Conservation (phyloP, 2,888 invertebrate species). For the Caenorhabditis parvicauda region DNA sequence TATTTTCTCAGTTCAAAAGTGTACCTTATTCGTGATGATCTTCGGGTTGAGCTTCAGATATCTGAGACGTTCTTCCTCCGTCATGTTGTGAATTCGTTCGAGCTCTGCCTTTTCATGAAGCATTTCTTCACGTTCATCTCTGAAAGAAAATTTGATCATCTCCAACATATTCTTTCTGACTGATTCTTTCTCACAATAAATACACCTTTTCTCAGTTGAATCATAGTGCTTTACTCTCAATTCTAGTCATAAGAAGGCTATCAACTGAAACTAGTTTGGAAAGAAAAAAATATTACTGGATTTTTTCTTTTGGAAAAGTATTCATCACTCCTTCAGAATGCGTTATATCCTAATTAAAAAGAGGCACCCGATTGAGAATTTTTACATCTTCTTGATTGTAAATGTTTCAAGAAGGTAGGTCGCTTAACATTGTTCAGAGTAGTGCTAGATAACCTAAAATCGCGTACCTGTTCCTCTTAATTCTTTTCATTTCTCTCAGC, state of each 20-base stretch:
- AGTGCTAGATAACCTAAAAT: not conserved
- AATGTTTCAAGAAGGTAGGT: not conserved
- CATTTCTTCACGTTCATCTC: conserved; percentile 40
- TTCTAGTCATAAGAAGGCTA: no score
- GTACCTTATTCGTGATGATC: conserved; percentile 79
- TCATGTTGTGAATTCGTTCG: conserved; percentile 85
- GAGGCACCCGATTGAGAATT: no score
- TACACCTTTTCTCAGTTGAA: no score
- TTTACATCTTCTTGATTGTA: not conserved
- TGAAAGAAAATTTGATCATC: conserved; percentile 1
- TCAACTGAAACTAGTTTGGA: no score
- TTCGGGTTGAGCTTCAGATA: conserved; percentile 89
- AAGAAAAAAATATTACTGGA: no score
- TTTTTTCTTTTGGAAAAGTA: no score
- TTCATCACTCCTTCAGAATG: no score
- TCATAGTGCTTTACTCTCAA: no score
- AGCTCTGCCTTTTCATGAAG: conserved; percentile 66
- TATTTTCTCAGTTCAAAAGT: not conserved
- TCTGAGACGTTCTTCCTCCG: conserved; percentile 89
- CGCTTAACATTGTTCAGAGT: not conserved
- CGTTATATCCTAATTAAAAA: no score
- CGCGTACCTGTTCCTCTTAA: conserved; percentile 79
- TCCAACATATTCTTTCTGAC: no score
- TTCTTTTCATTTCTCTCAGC: conserved; percentile 86
- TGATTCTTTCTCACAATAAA: no score